Percentiles rank a stretch among this genome's conserved stretches.
Conservation (phyloP, 2,797 vertebrate genomes). For the Hyperoplus lanceolatus region DNA sequence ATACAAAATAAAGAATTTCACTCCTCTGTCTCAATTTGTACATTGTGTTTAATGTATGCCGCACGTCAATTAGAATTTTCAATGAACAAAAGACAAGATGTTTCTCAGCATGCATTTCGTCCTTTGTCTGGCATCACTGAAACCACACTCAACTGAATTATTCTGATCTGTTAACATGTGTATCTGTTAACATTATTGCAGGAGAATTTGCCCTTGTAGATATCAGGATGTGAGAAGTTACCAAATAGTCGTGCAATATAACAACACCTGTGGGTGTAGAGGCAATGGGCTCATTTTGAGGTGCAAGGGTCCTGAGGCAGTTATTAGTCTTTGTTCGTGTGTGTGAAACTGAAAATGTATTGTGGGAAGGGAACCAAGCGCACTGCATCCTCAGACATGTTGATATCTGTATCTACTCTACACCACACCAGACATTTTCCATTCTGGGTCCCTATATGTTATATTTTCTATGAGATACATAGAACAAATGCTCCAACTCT, state of each 20-base stretch:
- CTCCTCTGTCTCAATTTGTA: neutral
- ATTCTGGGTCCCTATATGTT: conserved; percentile 7
- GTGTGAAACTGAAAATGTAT: conserved; percentile 69
- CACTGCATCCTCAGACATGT: conserved; percentile 5
- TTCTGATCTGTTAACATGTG: neutral
- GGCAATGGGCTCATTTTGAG: conserved; percentile 39
- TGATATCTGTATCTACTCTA: conserved; percentile 35
- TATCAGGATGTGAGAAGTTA: conserved; percentile 38
- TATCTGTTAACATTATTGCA: neutral
- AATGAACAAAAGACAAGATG: neutral
- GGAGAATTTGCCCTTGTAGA: conserved; percentile 1
- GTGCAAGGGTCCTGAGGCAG: conserved; percentile 42
- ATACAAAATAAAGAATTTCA: neutral
- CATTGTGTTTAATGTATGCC: neutral
- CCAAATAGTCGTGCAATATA: conserved; percentile 28
- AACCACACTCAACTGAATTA: neutral
- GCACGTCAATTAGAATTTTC: neutral
- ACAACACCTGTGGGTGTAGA: conserved; percentile 42
- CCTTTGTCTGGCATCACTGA: neutral
- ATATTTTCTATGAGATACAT: conserved; percentile 5
- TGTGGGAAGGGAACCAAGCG: conserved; percentile 40
- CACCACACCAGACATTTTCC: conserved; percentile 34
- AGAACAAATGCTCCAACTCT: neutral
- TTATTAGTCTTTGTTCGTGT: conserved; percentile 27
- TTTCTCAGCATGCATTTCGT: neutral